Conservation (phyloP, 2,797 vertebrate species). For the Scomberomorus guttatus region DNA sequence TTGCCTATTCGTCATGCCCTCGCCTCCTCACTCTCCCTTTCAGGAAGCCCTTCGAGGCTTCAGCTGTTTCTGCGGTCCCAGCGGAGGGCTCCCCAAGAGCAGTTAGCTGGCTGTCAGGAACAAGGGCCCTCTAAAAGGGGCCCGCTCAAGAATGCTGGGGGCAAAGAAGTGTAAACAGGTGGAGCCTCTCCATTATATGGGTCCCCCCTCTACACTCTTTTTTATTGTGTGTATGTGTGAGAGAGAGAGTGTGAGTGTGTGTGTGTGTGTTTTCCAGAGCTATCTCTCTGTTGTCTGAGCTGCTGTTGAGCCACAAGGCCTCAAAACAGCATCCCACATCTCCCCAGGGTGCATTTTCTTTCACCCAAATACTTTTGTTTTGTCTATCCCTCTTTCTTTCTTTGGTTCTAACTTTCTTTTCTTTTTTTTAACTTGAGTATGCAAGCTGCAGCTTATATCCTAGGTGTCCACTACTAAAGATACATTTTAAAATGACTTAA, state of each 20-base stretch:
- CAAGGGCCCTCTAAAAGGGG: constrained; percentile 89
- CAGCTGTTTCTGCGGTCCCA: constrained; percentile 74
- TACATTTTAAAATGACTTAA: background rate
- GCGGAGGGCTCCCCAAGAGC: constrained; percentile 85
- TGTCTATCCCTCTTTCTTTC: background rate
- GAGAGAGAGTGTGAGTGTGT: constrained; percentile 28
- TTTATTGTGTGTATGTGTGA: constrained; percentile 34
- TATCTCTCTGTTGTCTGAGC: constrained; percentile 65
- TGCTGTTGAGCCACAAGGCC: constrained; percentile 66
- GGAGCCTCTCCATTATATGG: constrained; percentile 88
- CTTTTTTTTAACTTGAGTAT: no score
- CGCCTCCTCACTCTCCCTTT: constrained; percentile 64
- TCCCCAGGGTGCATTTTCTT: constrained; percentile 46
- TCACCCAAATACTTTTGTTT: constrained; percentile 19
- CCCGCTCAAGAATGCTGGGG: constrained; percentile 88
- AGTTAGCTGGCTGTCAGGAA: constrained; percentile 83
- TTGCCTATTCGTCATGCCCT: constrained; percentile 67
- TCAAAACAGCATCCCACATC: constrained; percentile 37
- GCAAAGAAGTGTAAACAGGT: constrained; percentile 94
- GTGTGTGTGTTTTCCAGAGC: constrained; percentile 20
- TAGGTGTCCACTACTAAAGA: background rate
- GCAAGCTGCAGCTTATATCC: background rate
- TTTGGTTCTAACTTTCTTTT: background rate
- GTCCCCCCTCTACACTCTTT: constrained; percentile 59
- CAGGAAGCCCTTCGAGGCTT: constrained; percentile 71